phyloP scores from a whole-genome alignment of 2,113 vertebrate genomes.

The Petroica traversi region DNA sequence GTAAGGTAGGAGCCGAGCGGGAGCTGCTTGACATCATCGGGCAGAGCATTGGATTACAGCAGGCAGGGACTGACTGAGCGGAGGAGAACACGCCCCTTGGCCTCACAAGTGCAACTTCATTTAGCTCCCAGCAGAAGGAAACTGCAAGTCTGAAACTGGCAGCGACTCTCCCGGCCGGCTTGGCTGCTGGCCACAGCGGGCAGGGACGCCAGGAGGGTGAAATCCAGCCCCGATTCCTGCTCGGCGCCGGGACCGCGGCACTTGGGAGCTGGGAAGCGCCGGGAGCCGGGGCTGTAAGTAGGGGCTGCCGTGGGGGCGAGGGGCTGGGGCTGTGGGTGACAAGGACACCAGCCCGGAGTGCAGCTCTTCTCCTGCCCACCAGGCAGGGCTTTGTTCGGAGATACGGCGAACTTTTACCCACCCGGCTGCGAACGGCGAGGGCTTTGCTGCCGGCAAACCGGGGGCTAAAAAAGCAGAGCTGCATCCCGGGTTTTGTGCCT shows the following conservation, averaged over 20 bases:
- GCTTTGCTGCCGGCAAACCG: not conserved
- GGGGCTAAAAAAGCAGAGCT: not conserved
- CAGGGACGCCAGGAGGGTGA: not conserved
- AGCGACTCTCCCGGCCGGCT: not conserved
- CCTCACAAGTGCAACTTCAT: constrained; percentile 73
- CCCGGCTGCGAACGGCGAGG: fast-evolving
- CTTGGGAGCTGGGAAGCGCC: not conserved
- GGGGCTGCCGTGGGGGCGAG: not conserved
- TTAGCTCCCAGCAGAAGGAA: constrained; percentile 50
- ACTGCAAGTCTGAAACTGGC: constrained; percentile 4
- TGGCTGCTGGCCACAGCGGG: not conserved
- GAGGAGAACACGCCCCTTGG: constrained; percentile 76
- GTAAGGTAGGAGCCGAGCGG: constrained; percentile 70
- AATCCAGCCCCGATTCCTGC: not conserved
- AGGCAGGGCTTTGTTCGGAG: not conserved
- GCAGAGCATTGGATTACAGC: constrained; percentile 76
- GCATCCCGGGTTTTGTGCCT: not conserved
- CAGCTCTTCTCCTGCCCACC: not conserved
- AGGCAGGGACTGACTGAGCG: constrained; percentile 64
- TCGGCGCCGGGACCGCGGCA: not conserved
- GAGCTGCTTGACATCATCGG: constrained; percentile 77
- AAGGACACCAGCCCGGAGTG: not conserved
- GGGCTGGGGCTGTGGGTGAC: not conserved
- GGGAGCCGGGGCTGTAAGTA: constrained; percentile 53
- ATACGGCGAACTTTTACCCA: not conserved